Conservation (phyloP, 2,888 invertebrate genomes). For the Orchesellides sinensis region DNA sequence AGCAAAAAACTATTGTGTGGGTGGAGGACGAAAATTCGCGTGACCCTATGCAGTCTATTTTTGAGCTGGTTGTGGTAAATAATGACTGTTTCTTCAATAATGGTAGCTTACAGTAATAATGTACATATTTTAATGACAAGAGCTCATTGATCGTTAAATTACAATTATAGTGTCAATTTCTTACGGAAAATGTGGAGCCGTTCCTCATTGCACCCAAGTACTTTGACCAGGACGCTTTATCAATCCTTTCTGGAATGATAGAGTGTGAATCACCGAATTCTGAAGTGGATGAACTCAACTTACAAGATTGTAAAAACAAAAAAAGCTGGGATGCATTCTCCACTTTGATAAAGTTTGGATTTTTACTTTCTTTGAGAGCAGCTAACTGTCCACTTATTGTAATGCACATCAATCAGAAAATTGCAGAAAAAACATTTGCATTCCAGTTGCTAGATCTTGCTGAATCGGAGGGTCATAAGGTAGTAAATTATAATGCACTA, state of each 20-base stretch:
- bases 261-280: not conserved
- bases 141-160: too few species aligned
- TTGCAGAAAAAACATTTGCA: slow-evolving; percentile 21
- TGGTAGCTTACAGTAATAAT: too few species aligned
- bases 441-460: slow-evolving; percentile 38
- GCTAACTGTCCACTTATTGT: slow-evolving; percentile 29
- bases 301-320: too few species aligned
- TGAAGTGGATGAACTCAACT: not conserved
- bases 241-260: slow-evolving; percentile 9
- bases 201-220: slow-evolving; percentile 45
- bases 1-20: slow-evolving; percentile 28
- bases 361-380: slow-evolving; percentile 8
- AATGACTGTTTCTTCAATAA: too few species aligned
- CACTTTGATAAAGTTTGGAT: slow-evolving; percentile 29
- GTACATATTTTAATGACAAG: too few species aligned
- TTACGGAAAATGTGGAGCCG: slow-evolving; percentile 10
- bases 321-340: slow-evolving; percentile 29
- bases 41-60: not conserved
- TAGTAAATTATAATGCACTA: not conserved
- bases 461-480: slow-evolving; percentile 45
- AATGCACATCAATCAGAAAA: slow-evolving; percentile 20
- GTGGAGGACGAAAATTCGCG: slow-evolving; percentile 42
- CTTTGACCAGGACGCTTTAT: slow-evolving; percentile 40
- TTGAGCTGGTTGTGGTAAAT: slow-evolving; percentile 39
- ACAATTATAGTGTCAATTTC: slow-evolving; percentile 2